Conservation (phyloP, 2,797 vertebrate genomes). For the Spinus olivaceus region DNA sequence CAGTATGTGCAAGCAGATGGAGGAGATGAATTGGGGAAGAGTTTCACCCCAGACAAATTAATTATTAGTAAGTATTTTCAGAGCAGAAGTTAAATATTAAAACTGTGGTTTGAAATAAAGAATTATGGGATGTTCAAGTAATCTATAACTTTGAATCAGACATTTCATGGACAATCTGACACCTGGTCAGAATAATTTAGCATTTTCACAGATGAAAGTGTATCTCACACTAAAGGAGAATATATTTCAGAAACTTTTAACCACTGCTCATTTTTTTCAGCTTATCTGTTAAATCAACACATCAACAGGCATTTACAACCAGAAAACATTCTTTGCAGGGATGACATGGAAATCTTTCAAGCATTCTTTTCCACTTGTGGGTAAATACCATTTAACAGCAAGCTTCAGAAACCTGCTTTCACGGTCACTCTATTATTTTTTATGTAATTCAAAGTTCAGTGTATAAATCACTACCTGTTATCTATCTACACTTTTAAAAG, state of each 20-base stretch:
- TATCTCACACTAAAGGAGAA: not conserved
- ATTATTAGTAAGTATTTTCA: slow-evolving; percentile 76
- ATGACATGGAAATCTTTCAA: not conserved
- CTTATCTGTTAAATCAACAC: not conserved
- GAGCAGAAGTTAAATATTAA: slow-evolving; percentile 68
- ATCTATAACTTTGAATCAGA: slow-evolving; percentile 26
- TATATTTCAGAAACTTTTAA: not conserved
- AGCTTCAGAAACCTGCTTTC: not conserved
- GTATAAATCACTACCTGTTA: not conserved
- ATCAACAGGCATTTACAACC: slow-evolving; percentile 4
- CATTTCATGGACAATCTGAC: slow-evolving; percentile 13
- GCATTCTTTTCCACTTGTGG: not conserved
- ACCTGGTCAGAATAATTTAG: not conserved
- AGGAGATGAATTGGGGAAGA: slow-evolving; percentile 72
- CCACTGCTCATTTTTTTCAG: slow-evolving; percentile 3
- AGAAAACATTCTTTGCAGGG: not conserved
- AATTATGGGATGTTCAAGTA: slow-evolving; percentile 14
- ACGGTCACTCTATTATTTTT: not conserved
- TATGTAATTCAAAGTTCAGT: not conserved
- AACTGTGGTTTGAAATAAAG: slow-evolving; percentile 45
- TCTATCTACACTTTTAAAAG: not conserved
- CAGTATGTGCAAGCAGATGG: slow-evolving; percentile 80
- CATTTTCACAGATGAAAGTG: not conserved
- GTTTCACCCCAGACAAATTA: slow-evolving; percentile 72
- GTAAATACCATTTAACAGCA: not conserved